Conservation (phyloP, 2,888 invertebrate genomes). For the Acleris cristana region DNA sequence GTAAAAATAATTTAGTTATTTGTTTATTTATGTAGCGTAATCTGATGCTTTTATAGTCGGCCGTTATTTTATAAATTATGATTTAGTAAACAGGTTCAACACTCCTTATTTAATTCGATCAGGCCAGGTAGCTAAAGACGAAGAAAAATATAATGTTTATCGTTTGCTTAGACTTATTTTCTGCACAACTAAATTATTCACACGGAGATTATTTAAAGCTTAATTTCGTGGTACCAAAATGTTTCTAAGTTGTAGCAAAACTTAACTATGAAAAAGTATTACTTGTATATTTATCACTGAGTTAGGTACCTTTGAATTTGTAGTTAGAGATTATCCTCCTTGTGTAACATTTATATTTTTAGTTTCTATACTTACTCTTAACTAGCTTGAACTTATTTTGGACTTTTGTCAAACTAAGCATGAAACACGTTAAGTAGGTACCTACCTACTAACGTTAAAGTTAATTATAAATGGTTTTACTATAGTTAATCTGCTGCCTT, state of each 20-base stretch:
- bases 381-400: too few relatives aligned
- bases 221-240: not conserved
- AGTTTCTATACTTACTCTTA: too few relatives aligned
- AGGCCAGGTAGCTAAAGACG: constrained; percentile 17
- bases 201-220: not conserved
- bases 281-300: not conserved
- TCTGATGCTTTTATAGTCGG: constrained; percentile 2
- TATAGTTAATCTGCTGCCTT: too few relatives aligned
- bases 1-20: constrained; percentile 42
- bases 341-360: too few relatives aligned
- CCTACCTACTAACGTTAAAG: too few relatives aligned
- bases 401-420: too few relatives aligned
- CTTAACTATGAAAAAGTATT: not conserved
- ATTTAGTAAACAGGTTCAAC: constrained; percentile 23
- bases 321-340: not conserved
- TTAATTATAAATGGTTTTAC: too few relatives aligned
- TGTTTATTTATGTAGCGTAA: constrained; percentile 5
- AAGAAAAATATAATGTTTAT: constrained; percentile 2
- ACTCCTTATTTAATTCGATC: constrained; percentile 11
- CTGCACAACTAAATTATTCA: not conserved
- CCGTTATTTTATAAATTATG: constrained; percentile 18
- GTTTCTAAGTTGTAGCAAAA: not conserved
- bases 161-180: not conserved
- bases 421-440: too few relatives aligned
- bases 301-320: not conserved